Base-by-base conservation (phyloP, 2,113 vertebrate species). In the Glaucidium brasilianum region DNA sequence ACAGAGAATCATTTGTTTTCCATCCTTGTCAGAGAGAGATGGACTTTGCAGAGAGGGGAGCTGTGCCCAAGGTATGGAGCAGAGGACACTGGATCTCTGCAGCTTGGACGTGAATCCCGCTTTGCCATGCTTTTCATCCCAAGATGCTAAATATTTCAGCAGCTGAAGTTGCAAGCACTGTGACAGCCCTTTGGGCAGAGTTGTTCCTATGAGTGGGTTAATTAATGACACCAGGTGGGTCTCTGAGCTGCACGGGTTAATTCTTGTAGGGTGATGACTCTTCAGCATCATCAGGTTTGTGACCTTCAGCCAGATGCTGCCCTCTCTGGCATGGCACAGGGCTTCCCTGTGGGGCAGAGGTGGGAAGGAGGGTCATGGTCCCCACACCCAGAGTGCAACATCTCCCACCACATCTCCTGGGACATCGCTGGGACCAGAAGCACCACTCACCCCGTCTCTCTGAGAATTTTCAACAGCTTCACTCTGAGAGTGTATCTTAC, bases 341-440 rank as follows among this genome's bases (percentile, higher is more conserved):
- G 22, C 60, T 68, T 41, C 43, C 50, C 49, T 2, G 4, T 4
- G 26, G 41, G 12, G n/a, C 60, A 27, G 66, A 39, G 18, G 9
- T 21, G 37, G 30, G 52, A 21, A 26, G 56, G 23, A 67, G 4
- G 11, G 9, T 34, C 3, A 0, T 22, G 7, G 17, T 63, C n/a
- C 49, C 29, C 14, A 29, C 10, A 17, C 6, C 32, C 27, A 5
- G 0, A 0, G 32, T 17, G 19, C 35, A 35, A 7, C 20, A 21
- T 27, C 25, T 72, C 12, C 39, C 30, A 37, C 30, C 12, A 9
- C 27, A 11, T 32, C 30, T n/a, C 56, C 3, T 25, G 53, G n/a
- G 16, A 34, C 5, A 0, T n/a, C 1, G 3, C 58, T 68, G 49
- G 58, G 32, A 76, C 39, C 32, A 55, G 49, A 47, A 15, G 14